phyloP scores from a whole-genome alignment of 2,113 vertebrate species.

The Nibea coibor region DNA sequence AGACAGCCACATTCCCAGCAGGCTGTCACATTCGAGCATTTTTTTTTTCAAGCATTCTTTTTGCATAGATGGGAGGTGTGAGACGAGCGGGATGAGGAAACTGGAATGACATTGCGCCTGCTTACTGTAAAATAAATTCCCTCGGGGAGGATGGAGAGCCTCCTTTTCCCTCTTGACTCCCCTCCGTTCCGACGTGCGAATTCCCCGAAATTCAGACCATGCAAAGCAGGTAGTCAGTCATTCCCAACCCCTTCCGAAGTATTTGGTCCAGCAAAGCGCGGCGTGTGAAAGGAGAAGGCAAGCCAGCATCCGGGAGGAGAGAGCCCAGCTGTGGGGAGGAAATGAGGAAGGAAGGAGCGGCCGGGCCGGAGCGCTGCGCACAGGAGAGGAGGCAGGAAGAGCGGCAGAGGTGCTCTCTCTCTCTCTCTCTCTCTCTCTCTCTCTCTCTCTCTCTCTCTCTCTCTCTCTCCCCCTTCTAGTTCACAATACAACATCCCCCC shows the following conservation, averaged over 20 bases:
- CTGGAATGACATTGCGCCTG: conserved; percentile 74
- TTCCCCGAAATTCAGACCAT: conserved; percentile 75
- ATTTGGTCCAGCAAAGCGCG: conserved; percentile 49
- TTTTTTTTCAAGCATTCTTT: conserved; percentile 10
- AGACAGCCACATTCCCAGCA: conserved; percentile 60
- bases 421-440: conserved; percentile 39
- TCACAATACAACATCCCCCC: conserved; percentile 57
- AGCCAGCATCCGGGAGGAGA: conserved; percentile 67
- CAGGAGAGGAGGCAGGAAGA: conserved; percentile 69
- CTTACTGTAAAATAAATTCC: conserved; percentile 82
- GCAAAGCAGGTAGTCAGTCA: conserved; percentile 65
- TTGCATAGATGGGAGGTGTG: conserved; percentile 50
- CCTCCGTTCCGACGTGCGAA: conserved; percentile 74
- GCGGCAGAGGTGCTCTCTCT: conserved; percentile 57
- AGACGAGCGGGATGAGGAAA: conserved; percentile 48
- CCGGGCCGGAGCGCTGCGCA: conserved; percentile 77
- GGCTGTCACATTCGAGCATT: conserved; percentile 38
- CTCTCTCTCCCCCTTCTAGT: neutral
- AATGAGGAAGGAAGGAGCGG: conserved; percentile 76
- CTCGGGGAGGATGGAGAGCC: conserved; percentile 70
- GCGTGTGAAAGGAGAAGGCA: conserved; percentile 34
- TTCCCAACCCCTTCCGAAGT: conserved; percentile 57
- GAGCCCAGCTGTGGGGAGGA: conserved; percentile 72
- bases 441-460: conserved; percentile 49
- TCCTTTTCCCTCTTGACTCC: conserved; percentile 68